Conservation (phyloP, 2,113 vertebrate genomes). For the Haplotaxodon microlepis region DNA sequence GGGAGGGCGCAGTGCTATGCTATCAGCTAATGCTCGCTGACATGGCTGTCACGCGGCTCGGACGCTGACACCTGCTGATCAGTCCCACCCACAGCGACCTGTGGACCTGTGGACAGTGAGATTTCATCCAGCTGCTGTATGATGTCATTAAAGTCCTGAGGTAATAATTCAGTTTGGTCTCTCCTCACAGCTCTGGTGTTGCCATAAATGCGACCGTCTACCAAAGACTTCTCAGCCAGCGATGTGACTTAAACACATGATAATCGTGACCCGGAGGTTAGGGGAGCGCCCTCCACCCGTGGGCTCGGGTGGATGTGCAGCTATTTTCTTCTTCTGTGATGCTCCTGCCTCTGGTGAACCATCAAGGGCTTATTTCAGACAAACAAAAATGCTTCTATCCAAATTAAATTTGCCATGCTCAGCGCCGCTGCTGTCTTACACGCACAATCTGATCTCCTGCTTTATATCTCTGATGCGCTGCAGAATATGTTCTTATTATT, state of each 20-base stretch:
- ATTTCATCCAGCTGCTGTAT: not conserved
- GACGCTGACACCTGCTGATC: not conserved
- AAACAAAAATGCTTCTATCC: not conserved
- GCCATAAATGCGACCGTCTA: not conserved
- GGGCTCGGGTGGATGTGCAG: not conserved
- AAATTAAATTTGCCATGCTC: conserved; percentile 20
- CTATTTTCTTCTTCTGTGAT: not conserved
- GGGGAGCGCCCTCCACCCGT: not conserved
- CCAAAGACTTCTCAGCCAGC: not conserved
- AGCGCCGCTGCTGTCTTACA: not conserved
- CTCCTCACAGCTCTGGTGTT: not conserved
- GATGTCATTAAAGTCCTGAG: not conserved
- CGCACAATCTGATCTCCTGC: conserved; percentile 1
- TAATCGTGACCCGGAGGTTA: fast-evolving
- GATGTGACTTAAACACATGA: not conserved
- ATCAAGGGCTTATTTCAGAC: not conserved
- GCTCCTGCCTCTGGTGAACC: not conserved
- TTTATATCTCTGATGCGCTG: not conserved
- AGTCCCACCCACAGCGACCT: not conserved
- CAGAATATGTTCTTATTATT: not conserved
- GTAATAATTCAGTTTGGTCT: not conserved
- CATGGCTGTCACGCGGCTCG: not conserved
- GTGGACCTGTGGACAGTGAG: fast-evolving
- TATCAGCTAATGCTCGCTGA: not conserved
- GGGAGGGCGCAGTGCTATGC: not conserved